Evolutionary conservation across 30 jellyfish, hydroid and myxozoan species (phyloP).

Genomic region (Catostylus mosaicus): DNA sequence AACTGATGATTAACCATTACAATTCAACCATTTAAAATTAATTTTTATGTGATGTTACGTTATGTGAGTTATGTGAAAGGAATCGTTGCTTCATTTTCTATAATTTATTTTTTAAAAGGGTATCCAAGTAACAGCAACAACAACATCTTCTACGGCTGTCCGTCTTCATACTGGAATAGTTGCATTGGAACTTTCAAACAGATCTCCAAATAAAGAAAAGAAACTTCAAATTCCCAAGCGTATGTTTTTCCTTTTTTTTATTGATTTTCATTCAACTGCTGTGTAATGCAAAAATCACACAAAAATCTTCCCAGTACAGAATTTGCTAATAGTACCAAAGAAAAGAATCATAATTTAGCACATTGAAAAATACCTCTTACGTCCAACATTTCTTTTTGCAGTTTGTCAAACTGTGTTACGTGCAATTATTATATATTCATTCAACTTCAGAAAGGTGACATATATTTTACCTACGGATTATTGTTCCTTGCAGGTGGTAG

Average conservation of each 20-base stretch:
- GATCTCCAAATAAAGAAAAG: constrained; percentile 78
- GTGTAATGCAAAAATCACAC: neutral
- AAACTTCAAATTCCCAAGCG: constrained; percentile 58
- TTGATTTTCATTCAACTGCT: neutral
- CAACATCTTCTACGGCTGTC: constrained; percentile 92
- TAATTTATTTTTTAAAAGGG: constrained; percentile 39
- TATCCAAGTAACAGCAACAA: constrained; percentile 88
- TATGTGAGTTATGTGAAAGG: too few species aligned
- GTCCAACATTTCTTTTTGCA: too few species aligned
- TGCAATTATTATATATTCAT: too few species aligned
- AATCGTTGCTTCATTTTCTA: neutral
- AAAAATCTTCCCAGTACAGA: too few species aligned
- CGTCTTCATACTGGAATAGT: constrained; percentile 86
- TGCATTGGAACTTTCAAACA: constrained; percentile 82
- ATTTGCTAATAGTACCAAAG: too few species aligned
- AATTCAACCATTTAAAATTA: too few species aligned
- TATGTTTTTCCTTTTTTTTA: neutral
- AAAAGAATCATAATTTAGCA: too few species aligned
- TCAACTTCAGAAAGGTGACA: neutral
- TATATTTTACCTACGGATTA: neutral
- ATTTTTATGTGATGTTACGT: too few species aligned
- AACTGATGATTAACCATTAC: too few species aligned
- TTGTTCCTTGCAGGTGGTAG: constrained; percentile 44
- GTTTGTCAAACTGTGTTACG: too few species aligned
- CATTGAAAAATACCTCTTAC: too few species aligned